phyloP scores from a whole-genome alignment of 2,888 invertebrate genomes.

The Eurytoma adleriae region DNA sequence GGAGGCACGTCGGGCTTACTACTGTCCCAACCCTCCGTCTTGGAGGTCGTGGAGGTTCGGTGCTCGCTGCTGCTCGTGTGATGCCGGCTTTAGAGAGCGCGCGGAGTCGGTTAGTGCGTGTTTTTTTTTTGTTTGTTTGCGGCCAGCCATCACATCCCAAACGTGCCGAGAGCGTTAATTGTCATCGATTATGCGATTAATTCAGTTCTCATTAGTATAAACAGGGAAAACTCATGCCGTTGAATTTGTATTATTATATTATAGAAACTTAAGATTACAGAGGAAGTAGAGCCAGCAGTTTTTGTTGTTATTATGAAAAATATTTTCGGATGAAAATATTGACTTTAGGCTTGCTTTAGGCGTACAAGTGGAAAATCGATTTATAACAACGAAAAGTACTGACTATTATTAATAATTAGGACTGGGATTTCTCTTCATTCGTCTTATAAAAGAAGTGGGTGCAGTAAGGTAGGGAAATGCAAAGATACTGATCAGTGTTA shows the following conservation, averaged over 20 bases:
- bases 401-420: no score
- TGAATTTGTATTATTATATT: constrained; percentile 36
- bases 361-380: no score
- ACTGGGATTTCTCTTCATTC: neutral
- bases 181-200: constrained; percentile 45
- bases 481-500: constrained; percentile 17
- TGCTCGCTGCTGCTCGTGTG: constrained; percentile 75
- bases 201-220: constrained; percentile 37
- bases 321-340: no score
- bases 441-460: constrained; percentile 11
- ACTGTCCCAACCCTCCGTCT: constrained; percentile 73
- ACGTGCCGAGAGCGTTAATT: constrained; percentile 47
- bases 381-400: neutral
- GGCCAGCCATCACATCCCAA: constrained; percentile 32
- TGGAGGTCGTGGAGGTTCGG: constrained; percentile 72
- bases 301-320: no score
- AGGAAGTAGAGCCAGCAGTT: no score
- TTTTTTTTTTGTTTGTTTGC: constrained; percentile 32
- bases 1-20: constrained; percentile 68
- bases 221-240: constrained; percentile 42
- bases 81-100: constrained; percentile 67
- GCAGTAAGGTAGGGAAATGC: constrained; percentile 3
- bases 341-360: no score
- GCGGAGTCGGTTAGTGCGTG: constrained; percentile 43
- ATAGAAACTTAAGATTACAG: constrained; percentile 8